Evolutionary conservation across 2,797 vertebrate species (phyloP).

Genomic region (Cryptoblepharus egeriae): DNA sequence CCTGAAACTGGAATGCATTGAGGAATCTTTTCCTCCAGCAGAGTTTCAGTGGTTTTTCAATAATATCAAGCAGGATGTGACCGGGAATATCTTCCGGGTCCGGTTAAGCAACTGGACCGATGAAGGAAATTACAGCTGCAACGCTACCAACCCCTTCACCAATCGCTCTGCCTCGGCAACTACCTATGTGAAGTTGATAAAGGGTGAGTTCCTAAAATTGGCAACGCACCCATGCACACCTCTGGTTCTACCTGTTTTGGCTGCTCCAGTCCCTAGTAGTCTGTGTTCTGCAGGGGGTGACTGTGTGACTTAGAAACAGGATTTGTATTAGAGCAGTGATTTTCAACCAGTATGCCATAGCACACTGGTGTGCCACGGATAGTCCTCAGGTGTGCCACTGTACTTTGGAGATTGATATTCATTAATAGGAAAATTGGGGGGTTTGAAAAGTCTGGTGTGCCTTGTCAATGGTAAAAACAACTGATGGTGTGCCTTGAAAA

Average conservation of each 20-base stretch:
- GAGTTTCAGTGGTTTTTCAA: conserved; percentile 33
- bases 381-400: too few species aligned
- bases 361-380: too few species aligned
- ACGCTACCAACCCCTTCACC: conserved; percentile 11
- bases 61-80: fast-evolving
- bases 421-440: too few species aligned
- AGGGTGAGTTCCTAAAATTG: neutral
- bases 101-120: neutral
- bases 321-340: too few species aligned
- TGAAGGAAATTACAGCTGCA: conserved; percentile 40
- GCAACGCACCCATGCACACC: neutral
- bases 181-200: neutral
- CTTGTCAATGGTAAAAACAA: too few species aligned
- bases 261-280: neutral
- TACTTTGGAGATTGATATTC: too few species aligned
- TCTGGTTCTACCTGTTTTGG: neutral
- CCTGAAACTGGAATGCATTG: conserved; percentile 29
- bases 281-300: neutral
- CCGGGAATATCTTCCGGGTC: neutral
- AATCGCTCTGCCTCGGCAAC: fast-evolving
- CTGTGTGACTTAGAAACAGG: too few species aligned
- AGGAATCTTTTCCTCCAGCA: neutral
- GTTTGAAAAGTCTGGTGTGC: too few species aligned
- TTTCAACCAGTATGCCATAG: too few species aligned
- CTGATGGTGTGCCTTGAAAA: too few species aligned